phyloP scores from a whole-genome alignment of 2,888 invertebrate species.

The Vesta saturnalis region DNA sequence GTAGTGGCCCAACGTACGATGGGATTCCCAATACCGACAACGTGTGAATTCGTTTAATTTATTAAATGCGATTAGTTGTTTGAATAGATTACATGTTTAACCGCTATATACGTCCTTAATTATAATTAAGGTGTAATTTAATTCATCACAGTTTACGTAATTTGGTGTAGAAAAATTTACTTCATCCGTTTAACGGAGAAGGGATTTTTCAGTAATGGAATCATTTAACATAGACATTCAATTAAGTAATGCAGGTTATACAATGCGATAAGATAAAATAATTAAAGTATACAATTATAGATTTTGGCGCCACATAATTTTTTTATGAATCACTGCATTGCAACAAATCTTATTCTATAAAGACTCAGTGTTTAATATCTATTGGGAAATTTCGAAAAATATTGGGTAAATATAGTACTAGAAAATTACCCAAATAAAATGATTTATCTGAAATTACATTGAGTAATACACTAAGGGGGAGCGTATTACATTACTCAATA shows the following conservation, averaged over 20 bases:
- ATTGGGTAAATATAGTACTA: too few relatives aligned
- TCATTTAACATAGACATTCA: too few relatives aligned
- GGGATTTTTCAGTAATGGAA: too few relatives aligned
- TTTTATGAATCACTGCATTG: neutral
- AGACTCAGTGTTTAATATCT: neutral
- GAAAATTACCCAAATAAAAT: neutral
- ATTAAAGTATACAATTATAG: too few relatives aligned
- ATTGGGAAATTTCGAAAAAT: neutral
- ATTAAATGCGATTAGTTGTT: neutral
- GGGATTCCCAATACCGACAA: slow-evolving; percentile 22
- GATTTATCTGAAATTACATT: slow-evolving; percentile 1
- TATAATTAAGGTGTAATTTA: neutral
- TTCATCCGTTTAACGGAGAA: too few relatives aligned
- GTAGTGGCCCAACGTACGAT: slow-evolving; percentile 25
- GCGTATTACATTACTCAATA: neutral
- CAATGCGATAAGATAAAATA: too few relatives aligned
- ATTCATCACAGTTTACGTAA: neutral
- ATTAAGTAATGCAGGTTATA: too few relatives aligned
- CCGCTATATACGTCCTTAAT: neutral
- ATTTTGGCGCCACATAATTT: neutral
- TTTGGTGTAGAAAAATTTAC: neutral
- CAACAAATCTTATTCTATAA: neutral
- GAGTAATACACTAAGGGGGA: slow-evolving; percentile 9
- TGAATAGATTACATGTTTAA: neutral
- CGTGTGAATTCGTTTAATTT: slow-evolving; percentile 13